Percentiles rank a stretch among this genome's conserved stretches.
Conservation (phyloP, 2,888 invertebrate species). For the Teleogryllus oceanicus region DNA sequence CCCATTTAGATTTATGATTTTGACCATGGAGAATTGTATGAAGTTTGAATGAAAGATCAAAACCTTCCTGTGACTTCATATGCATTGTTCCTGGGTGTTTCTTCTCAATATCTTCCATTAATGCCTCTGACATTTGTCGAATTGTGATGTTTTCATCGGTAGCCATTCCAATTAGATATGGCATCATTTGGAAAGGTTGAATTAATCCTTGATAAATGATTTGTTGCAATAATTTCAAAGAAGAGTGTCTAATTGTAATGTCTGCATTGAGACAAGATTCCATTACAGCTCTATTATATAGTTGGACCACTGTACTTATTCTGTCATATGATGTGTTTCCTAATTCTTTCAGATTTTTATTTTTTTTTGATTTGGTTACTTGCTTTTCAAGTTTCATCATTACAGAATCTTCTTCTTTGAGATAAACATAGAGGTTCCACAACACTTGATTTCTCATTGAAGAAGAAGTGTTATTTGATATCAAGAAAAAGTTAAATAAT, state of each 20-base stretch:
- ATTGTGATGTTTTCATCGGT: conserved; percentile 54
- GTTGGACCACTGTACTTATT: conserved; percentile 58
- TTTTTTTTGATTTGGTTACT: conserved; percentile 55
- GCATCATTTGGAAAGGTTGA: conserved; percentile 55
- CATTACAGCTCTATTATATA: conserved; percentile 55
- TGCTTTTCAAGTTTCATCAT: not conserved
- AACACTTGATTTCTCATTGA: conserved; percentile 41
- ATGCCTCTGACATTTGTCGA: conserved; percentile 55
- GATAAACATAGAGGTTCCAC: conserved; percentile 55
- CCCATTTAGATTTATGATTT: conserved; percentile 30
- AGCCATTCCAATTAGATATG: conserved; percentile 58
- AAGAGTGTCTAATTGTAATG: conserved; percentile 51
- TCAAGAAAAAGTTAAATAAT: no score
- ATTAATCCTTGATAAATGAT: conserved; percentile 59
- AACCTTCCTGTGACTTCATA: conserved; percentile 57
- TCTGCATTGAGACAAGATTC: conserved; percentile 53
- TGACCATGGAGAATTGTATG: conserved; percentile 38
- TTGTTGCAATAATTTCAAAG: conserved; percentile 53
- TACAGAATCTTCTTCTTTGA: conserved; percentile 51
- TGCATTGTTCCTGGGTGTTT: conserved; percentile 59
- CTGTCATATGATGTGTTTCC: conserved; percentile 58
- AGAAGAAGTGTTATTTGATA: no score
- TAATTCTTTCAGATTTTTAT: conserved; percentile 47
- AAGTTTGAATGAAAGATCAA: conserved; percentile 50
- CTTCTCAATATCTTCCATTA: conserved; percentile 58